Base-by-base conservation (phyloP, 2,113 vertebrate genomes). In the Montifringilla adamsi region DNA sequence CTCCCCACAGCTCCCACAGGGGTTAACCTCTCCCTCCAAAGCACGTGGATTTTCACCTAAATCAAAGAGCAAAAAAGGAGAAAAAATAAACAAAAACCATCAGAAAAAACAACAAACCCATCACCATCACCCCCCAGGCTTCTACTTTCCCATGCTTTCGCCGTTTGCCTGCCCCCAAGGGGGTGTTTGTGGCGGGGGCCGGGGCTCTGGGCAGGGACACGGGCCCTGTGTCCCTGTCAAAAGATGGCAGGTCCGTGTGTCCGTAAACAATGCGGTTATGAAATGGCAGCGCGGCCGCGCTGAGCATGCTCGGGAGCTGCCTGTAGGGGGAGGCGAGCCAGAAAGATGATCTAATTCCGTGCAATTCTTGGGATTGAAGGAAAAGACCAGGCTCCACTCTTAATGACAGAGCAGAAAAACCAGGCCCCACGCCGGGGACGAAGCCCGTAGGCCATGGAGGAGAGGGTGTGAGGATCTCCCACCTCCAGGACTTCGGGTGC, bases 181-280 rank as follows among this genome's bases (percentile, higher is more conserved):
- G 69, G 72, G 37, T 75, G 94, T 81, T 76, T 16, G 14, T 59
- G 33, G 17, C 2, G 7, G 35, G 85, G 92, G 52, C 67, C 8
- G 23, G 6, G 87, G 77, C 33, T 9, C 27, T 2, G 87, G 78
- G 78, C 55, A 62, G 87, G 87, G 70, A 5, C 79, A 5, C 39
- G 62, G 87, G 87, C 72, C 87, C 87, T 28, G 87, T 84, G 87
- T 77, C 87, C 72, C 94, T 89, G 93, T 90, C 60, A 81, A 94
- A 96, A 97, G 80, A 95, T 94, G 95, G 95, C 96, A 96, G 97
- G 95, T 86, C 95, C 64, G 91, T 94, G 96, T 98, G 98, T 97
- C 97, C 97, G 98, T 98, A 98, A 98, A 98, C 98, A 98, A 97
- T 98, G 98, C 98, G 96, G 97, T 98, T 98, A 98, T 97, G 98